Evolutionary conservation across 2,797 vertebrate genomes (phyloP).

Genomic region (Falco novaeseelandiae): DNA sequence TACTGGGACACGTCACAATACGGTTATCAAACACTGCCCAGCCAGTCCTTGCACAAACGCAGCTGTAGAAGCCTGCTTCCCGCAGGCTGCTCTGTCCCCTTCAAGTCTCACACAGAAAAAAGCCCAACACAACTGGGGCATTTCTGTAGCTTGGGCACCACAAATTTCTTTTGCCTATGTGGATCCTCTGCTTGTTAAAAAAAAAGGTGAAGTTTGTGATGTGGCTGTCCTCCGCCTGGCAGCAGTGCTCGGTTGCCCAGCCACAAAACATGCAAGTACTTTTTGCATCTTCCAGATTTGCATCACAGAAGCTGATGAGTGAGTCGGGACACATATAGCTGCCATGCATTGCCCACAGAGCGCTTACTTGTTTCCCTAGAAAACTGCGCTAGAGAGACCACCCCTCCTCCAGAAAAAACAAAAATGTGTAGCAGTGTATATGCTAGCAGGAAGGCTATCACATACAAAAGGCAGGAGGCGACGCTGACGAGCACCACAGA

Average conservation of each 20-base stretch:
- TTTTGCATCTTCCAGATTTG: neutral
- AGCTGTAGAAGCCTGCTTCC: neutral
- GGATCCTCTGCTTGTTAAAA: neutral
- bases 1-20: neutral
- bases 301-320: neutral
- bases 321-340: accelerated
- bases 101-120: accelerated
- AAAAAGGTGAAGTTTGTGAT: accelerated
- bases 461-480: neutral
- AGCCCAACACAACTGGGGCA: accelerated
- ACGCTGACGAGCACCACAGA: neutral
- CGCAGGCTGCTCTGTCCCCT: neutral
- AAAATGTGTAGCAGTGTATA: accelerated
- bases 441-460: neutral
- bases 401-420: accelerated
- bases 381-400: neutral
- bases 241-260: neutral
- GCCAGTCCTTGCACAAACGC: neutral
- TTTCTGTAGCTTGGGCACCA: neutral
- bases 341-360: accelerated
- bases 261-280: neutral
- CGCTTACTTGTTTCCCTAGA: neutral
- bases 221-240: neutral
- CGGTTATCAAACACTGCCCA: neutral
- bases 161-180: neutral